Evolutionary conservation across 2,113 vertebrate species (phyloP), one percentile per base, ranked within the genome.

Genomic region (Phodopus roborovskii): DNA sequence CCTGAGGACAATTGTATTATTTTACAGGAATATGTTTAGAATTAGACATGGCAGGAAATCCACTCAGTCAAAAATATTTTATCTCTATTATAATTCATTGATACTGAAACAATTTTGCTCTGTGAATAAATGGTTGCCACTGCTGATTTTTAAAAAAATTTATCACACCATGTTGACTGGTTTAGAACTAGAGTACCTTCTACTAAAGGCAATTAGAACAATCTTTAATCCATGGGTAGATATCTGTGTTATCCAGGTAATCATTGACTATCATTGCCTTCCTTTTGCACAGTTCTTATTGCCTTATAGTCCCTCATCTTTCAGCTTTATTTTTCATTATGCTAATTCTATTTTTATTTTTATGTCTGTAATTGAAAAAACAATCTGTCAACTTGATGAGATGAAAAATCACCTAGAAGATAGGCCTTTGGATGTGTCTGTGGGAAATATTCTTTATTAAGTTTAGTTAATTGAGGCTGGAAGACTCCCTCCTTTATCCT

Each of bases 21-120:
- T 22, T 45, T 45, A 28, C 33, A 66, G 71, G 84, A 75, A 85
- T 81, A 96, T 82, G 94, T 95, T 97, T 92, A 56, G 86, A 91
- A 94, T 26, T 9, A 91, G 62, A 96, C 79, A 75, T 83, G 36
- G 13, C 81, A 77, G 56, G 36, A 90, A 91, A 73, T 1, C 42
- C 26, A 66, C 90, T 92, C 42, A 88, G 50, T 53, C 79, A 62
- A 93, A 93, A 84, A 82, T n/a, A 58, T 64, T 87, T 93, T 73
- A 86, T 92, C 96, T 87, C 45, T 66, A 22, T 64, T 64, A 60
- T 26, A 81, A 86, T 90, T 89, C 92, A 91, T 24, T 89, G 71
- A 28, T 26, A 68, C 93, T 62, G 77, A 86, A 89, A 77, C n/a
- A 93, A 16, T 78, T 91, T 84, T 94, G 64, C 64, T 88, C 74